A percentile compares a stretch with the other conserved stretches of the same genome.
Evolutionary conservation across 2,797 vertebrate genomes (phyloP).

Genomic region (Rhinella marina): DNA sequence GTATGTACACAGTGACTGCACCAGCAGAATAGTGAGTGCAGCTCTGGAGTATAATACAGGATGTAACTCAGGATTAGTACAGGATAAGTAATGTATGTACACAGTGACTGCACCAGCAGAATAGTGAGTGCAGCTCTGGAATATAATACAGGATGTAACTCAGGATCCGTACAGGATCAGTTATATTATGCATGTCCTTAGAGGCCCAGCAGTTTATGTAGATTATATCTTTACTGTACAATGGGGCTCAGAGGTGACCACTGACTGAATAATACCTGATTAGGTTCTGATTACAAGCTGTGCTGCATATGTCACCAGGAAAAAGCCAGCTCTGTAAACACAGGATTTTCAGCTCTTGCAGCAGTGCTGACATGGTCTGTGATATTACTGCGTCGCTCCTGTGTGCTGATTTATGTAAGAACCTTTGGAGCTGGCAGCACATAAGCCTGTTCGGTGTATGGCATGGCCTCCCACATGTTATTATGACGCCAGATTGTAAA

Average conservation of each 20-base stretch:
- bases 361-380: not conserved
- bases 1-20: too few relatives aligned
- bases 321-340: not conserved
- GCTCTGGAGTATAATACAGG: too few relatives aligned
- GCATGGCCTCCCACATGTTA: not conserved
- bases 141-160: too few relatives aligned
- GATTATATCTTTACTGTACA: not conserved
- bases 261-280: not conserved
- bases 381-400: not conserved
- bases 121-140: too few relatives aligned
- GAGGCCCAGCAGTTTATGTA: not conserved
- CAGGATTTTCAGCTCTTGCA: too few relatives aligned
- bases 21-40: too few relatives aligned
- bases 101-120: too few relatives aligned
- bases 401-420: not conserved
- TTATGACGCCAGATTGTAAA: conserved; percentile 27
- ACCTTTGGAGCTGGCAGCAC: not conserved
- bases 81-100: too few relatives aligned
- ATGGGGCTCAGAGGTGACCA: not conserved
- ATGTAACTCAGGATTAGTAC: too few relatives aligned
- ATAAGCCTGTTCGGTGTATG: not conserved
- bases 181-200: too few relatives aligned
- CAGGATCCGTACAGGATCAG: too few relatives aligned
- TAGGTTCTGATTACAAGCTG: not conserved
- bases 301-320: not conserved